Evolutionary conservation across 2,888 invertebrate species (phyloP), one percentile per base, ranked within the genome.

Genomic region (Temnothorax ravouxi): DNA sequence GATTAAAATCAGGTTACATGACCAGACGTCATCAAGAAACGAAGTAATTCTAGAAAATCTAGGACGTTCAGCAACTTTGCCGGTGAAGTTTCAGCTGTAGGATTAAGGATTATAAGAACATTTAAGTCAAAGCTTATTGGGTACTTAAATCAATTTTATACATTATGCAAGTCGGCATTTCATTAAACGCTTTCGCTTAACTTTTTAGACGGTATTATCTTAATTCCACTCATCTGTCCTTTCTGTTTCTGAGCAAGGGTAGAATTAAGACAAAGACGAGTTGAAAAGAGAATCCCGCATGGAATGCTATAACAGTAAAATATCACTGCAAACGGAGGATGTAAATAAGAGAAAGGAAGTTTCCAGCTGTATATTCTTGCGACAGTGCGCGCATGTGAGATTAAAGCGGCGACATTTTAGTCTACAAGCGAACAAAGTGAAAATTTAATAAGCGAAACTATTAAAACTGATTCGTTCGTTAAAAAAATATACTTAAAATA

Each of bases 271-370:
- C 41, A 54, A 56, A 50, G 64, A 25, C 9, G n/a, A 25, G 25
- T 25, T 67, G 34, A 41, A 69, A 54, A 61, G 61, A 77, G 52
- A 67, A 50, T 74, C 52, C 15, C 34, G 41, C 80, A 44, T 50
- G 21, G 44, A 61, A 54, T 41, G 47, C 34, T n/a, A 64, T 62
- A 76, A 59, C 81, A 62, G 21, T 56, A 44, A 82, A 76, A 76
- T 52, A 62, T 56, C 66, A 76, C n/a, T 47, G 56, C 34, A 76
- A 83, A 64, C 64, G 2, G 44, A 66, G n/a, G 29, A 72, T 64
- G 47, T 77, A 85, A 77, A 85, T 83, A 83, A 71, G 72, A 83
- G 56, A 67, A 67, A 66, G 41, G 25, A 72, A 66, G 50, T 29
- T 52, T 72, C 29, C 29, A 47, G 50, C 44, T 50, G 62, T n/a